Evolutionary conservation across 2,797 vertebrate genomes (phyloP), one percentile per base, ranked within the genome.

Genomic region (Scarus forsteni): DNA sequence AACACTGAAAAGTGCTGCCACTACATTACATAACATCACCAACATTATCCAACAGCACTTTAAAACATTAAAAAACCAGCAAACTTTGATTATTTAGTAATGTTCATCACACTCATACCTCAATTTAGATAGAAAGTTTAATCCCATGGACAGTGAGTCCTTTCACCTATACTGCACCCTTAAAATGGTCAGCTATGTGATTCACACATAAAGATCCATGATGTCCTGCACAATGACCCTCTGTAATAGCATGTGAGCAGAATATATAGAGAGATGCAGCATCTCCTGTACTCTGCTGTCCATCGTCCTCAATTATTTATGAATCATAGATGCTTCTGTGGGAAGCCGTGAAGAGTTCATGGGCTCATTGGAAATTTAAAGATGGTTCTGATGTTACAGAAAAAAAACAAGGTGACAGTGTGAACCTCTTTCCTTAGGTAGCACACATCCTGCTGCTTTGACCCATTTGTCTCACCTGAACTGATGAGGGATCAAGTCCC

Each of bases 341-440:
- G 40, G 74, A 85, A 68, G 73, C 76, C 56, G 62, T 64, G 59
- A 83, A 44, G 66, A 74, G 72, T 84, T 86, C 64, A 67, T 42
- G n/a, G 42, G 45, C 66, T 83, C 71, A 78, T 77, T 78, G 66
- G 73, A 75, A 68, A 89, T 86, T 75, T 61, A 83, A 77, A 73
- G 18, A 59, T 56, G 67, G 55, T 70, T 15, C 36, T 8, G 36
- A 66, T 64, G 43, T 4, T 36, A 72, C 19, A 15, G 34, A 66
- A 57, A 73, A 60, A 71, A 62, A 53, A 60, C 66, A 70, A 27
- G 63, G 46, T 63, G 58, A 78, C 55, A 40, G 36, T 13, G 45
- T 59, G 50, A 64, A 27, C 15, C 35, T 18, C 56, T 75, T 55
- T 43, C 8, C 45, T 51, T 12, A 60, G 53, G 63, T 18, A 55